These are phyloP conservation scores for Drosophila percnosoma DNA, from an alignment of 2,888 invertebrate species.

Conservation along the genomic window DNA sequence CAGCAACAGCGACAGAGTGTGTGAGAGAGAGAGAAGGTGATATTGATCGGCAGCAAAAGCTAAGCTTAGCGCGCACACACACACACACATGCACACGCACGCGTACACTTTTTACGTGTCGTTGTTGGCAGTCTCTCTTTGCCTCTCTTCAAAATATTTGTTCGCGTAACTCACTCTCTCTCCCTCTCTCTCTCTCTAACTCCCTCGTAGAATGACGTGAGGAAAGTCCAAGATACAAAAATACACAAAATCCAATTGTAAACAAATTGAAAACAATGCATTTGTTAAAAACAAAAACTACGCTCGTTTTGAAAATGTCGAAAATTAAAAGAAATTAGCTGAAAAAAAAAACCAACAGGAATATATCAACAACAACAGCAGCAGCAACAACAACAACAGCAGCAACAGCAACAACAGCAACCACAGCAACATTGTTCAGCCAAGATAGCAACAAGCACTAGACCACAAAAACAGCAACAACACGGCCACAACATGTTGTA, in stretches of 20 bases:
- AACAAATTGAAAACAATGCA: slow-evolving; percentile 60
- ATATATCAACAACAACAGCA: slow-evolving; percentile 5
- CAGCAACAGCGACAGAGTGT: slow-evolving; percentile 5
- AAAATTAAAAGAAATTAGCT: slow-evolving; percentile 67
- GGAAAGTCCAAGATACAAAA: slow-evolving; percentile 38
- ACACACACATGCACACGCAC: not conserved
- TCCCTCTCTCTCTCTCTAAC: slow-evolving; percentile 8
- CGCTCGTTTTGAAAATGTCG: slow-evolving; percentile 62
- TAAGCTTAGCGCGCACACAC: slow-evolving; percentile 10
- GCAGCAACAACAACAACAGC: not conserved
- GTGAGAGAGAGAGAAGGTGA: slow-evolving; percentile 10
- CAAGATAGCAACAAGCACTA: slow-evolving; percentile 15
- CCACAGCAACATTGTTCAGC: slow-evolving; percentile 33
- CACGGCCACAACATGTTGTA: slow-evolving; percentile 75
- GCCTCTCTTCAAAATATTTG: slow-evolving; percentile 9
- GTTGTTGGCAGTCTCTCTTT: slow-evolving; percentile 13
- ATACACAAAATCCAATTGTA: slow-evolving; percentile 17
- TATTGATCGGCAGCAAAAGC: slow-evolving; percentile 32
- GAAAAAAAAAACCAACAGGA: slow-evolving; percentile 28
- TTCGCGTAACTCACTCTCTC: slow-evolving; percentile 8
- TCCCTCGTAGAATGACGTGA: slow-evolving; percentile 45
- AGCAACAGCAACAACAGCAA: slow-evolving; percentile 9
- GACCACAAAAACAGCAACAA: slow-evolving; percentile 33
- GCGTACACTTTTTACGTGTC: slow-evolving; percentile 17
- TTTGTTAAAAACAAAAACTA: slow-evolving; percentile 71